phyloP scores from a whole-genome alignment of 2,113 vertebrate genomes.

The Chrysemys picta region DNA sequence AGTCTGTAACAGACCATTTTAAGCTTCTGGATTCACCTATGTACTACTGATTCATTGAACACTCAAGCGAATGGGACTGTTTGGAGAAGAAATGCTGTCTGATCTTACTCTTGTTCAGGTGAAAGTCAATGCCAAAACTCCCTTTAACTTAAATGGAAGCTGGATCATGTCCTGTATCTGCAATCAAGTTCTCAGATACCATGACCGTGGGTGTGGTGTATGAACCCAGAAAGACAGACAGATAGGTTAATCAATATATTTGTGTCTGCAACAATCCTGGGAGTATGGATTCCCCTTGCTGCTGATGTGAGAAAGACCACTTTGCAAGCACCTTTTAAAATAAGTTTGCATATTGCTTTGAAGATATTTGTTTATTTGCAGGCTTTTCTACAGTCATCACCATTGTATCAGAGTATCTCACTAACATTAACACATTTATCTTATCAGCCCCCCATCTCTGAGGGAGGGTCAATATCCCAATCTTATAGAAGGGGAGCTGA shows the following conservation, averaged over 20 bases:
- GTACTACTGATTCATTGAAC: neutral
- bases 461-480: neutral
- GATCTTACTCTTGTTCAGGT: neutral
- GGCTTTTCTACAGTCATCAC: neutral
- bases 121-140: neutral
- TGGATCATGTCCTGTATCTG: neutral
- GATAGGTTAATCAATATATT: neutral
- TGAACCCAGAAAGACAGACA: neutral
- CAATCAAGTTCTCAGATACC: neutral
- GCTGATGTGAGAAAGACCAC: neutral
- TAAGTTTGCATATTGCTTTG: accelerated
- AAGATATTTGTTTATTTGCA: neutral
- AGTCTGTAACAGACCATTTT: neutral
- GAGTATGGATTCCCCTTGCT: neutral
- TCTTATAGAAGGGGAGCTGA: neutral
- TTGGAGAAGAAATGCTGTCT: neutral
- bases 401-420: neutral
- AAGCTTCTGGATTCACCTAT: neutral
- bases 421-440: neutral
- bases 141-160: neutral
- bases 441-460: neutral
- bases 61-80: neutral
- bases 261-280: neutral
- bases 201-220: neutral
- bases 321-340: neutral